Evolutionary conservation across 2,113 vertebrate genomes (phyloP).

Genomic region (Alexandromys fortis): DNA sequence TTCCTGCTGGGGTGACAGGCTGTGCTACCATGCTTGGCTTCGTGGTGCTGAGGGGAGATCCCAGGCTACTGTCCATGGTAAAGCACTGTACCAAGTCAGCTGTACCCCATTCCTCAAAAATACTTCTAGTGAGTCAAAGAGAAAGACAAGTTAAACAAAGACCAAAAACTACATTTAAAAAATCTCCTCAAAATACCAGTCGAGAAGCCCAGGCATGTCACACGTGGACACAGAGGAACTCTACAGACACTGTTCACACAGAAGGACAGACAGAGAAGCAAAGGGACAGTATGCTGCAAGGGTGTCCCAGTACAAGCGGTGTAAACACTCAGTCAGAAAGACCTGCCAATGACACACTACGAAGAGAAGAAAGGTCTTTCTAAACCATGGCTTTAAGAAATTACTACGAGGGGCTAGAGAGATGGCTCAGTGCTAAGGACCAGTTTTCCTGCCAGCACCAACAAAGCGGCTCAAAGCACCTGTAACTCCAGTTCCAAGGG

Average conservation of each 20-base stretch:
- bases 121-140: not conserved
- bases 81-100: not conserved
- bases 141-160: not conserved
- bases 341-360: not conserved
- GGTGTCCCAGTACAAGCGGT: not conserved
- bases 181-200: not conserved
- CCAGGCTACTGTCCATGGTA: not conserved
- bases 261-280: not conserved
- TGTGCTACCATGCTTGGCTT: not conserved
- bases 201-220: not conserved
- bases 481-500: not conserved
- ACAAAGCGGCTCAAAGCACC: not conserved
- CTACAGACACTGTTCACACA: not conserved
- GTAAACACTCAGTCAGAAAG: not conserved
- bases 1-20: not conserved
- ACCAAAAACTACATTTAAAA: not conserved
- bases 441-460: not conserved
- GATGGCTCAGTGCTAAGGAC: not conserved
- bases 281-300: not conserved
- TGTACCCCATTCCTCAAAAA: not conserved
- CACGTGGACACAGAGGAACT: not conserved
- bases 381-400: slow-evolving; percentile 26
- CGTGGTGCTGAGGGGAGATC: not conserved
- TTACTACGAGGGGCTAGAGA: not conserved
- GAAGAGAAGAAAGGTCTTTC: slow-evolving; percentile 7